A percentile compares a stretch with the other conserved stretches of the same genome.
phyloP scores from a whole-genome alignment of 2,797 vertebrate species.

The Artibeus jamaicensis region DNA sequence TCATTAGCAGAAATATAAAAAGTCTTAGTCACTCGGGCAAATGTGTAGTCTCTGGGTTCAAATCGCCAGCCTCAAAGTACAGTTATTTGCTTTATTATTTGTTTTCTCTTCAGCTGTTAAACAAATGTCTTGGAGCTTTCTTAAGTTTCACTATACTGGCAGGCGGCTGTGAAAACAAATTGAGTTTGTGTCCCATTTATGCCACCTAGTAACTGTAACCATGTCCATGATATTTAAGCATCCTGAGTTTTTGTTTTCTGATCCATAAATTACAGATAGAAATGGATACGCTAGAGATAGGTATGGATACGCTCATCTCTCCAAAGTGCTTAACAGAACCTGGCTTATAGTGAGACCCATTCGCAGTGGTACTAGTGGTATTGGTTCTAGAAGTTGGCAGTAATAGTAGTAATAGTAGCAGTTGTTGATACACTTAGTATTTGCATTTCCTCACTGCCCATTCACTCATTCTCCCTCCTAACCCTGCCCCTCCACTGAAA shows the following conservation, averaged over 20 bases:
- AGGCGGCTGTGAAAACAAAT: neutral
- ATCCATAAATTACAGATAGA: neutral
- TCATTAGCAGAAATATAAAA: conserved; percentile 15
- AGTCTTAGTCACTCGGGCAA: neutral
- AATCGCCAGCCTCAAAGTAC: neutral
- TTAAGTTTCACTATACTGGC: neutral
- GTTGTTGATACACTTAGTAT: neutral
- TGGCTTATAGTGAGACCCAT: neutral
- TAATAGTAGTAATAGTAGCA: neutral
- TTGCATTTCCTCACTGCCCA: neutral
- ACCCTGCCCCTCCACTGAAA: neutral
- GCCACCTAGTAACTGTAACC: neutral
- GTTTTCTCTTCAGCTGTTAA: conserved; percentile 33
- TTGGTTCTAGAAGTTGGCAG: neutral
- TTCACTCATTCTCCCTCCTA: neutral
- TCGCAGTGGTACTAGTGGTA: neutral
- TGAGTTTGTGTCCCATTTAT: neutral
- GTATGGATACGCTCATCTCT: neutral
- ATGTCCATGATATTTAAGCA: neutral
- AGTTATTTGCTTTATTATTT: conserved; percentile 44
- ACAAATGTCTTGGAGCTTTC: conserved; percentile 22
- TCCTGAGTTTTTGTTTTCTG: neutral
- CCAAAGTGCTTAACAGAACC: neutral
- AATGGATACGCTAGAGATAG: too few relatives aligned
- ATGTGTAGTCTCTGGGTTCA: neutral